Evolutionary conservation across 92 coral and sea anemone genomes (phyloP).

Genomic region (Phymanthus crucifer): DNA sequence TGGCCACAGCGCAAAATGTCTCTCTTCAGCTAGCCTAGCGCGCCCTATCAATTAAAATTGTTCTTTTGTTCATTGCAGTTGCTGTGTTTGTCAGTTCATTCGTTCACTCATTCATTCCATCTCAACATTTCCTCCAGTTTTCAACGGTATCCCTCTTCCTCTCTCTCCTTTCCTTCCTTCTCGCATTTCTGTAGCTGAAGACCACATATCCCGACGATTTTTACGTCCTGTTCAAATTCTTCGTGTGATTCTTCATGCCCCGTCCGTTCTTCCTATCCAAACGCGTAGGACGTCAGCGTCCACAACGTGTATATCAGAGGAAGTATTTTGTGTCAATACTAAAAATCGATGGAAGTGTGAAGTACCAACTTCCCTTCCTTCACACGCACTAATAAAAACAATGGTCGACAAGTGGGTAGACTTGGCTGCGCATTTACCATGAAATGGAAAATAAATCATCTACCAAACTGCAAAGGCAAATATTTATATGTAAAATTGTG

Average conservation of each 20-base stretch:
- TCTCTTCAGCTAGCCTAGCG: too few relatives aligned
- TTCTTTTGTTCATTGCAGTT: too few relatives aligned
- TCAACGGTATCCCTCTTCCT: not conserved
- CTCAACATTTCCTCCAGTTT: not conserved
- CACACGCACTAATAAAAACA: not conserved
- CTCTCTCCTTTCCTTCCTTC: not conserved
- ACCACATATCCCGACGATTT: not conserved
- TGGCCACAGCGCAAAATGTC: too few relatives aligned
- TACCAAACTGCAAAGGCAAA: too few relatives aligned
- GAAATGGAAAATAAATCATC: too few relatives aligned
- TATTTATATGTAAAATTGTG: too few relatives aligned
- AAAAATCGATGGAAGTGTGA: not conserved
- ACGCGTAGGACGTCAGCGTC: not conserved
- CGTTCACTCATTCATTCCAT: not conserved
- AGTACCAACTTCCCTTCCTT: constrained; percentile 11
- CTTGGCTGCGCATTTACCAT: too few relatives aligned
- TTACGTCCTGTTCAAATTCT: not conserved
- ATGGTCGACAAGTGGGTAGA: not conserved
- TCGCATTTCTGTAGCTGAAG: not conserved
- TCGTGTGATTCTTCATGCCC: not conserved
- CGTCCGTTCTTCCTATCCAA: not conserved
- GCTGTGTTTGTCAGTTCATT: too few relatives aligned
- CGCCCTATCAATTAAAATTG: too few relatives aligned
- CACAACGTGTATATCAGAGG: not conserved
- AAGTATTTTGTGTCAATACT: not conserved